A percentile compares a stretch with the other conserved stretches of the same genome.
Conservation (phyloP, 1,140 invertebrate genomes). For the Coelopa frigida region DNA sequence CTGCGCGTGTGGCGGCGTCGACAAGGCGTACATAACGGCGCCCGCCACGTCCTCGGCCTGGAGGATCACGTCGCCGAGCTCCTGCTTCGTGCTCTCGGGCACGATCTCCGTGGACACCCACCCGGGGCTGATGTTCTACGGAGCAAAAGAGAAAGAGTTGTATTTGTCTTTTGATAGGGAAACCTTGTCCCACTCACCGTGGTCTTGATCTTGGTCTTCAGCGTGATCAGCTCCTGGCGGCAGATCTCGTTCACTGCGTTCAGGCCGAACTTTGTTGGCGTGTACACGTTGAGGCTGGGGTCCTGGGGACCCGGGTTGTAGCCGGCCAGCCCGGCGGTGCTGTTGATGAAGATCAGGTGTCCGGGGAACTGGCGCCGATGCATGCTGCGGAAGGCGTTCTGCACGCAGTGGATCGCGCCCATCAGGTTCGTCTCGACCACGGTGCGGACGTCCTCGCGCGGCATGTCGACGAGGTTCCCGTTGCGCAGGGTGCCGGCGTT, state of each 20-base stretch:
- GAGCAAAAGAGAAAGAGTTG: slow-evolving; percentile 5
- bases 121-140: slow-evolving; percentile 55
- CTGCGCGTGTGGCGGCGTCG: slow-evolving; percentile 52
- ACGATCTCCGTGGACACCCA: slow-evolving; percentile 47
- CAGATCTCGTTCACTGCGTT: slow-evolving; percentile 52
- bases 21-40: slow-evolving; percentile 51
- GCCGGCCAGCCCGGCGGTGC: slow-evolving; percentile 43
- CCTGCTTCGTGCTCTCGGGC: slow-evolving; percentile 13
- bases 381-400: slow-evolving; percentile 54
- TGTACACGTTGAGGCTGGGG: slow-evolving; percentile 46
- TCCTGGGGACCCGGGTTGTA: slow-evolving; percentile 3
- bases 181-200: slow-evolving; percentile 22
- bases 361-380: slow-evolving; percentile 52
- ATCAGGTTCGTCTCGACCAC: slow-evolving; percentile 50
- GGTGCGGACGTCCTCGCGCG: slow-evolving; percentile 20
- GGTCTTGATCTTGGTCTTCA: slow-evolving; percentile 25
- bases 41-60: slow-evolving; percentile 50
- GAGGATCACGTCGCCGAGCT: slow-evolving; percentile 26
- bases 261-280: slow-evolving; percentile 54
- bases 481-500: slow-evolving; percentile 52
- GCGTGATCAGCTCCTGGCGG: slow-evolving; percentile 54
- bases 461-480: slow-evolving; percentile 20
- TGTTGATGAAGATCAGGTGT: slow-evolving; percentile 46
- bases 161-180: no score
- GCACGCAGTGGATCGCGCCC: slow-evolving; percentile 50